Evolutionary conservation across 2,888 invertebrate species (phyloP).

Genomic region (Hirtodrosophila duncani): DNA sequence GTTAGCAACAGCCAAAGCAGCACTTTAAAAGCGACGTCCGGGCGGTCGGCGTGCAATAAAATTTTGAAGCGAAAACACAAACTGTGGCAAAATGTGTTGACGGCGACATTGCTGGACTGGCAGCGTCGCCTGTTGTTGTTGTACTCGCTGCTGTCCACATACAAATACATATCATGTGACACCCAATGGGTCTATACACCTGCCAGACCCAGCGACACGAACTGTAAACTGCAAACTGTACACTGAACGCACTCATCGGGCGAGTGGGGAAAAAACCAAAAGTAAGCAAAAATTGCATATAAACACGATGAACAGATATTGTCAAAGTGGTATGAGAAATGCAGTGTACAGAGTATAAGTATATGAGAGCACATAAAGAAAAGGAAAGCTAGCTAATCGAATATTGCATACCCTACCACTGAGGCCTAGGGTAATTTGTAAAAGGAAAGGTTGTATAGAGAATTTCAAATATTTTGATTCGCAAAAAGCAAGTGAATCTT

Average conservation of each 20-base stretch:
- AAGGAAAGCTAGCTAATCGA: no score
- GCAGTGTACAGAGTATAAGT: no score
- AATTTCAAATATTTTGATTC: no score
- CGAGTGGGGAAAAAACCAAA: slow-evolving; percentile 9
- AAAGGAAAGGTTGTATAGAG: no score
- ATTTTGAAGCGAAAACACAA: slow-evolving; percentile 15
- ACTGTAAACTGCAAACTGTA: neutral
- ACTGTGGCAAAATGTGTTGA: slow-evolving; percentile 13
- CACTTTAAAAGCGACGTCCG: no score
- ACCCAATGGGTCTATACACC: slow-evolving; percentile 1
- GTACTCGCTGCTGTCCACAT: neutral
- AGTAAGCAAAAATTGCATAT: slow-evolving; percentile 30
- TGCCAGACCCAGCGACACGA: slow-evolving; percentile 1
- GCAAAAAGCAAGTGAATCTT: no score
- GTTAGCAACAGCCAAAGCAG: no score
- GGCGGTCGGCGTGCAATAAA: no score
- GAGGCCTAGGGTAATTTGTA: no score
- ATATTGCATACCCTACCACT: no score
- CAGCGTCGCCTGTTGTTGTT: slow-evolving; percentile 1
- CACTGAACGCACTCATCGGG: neutral
- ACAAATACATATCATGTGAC: slow-evolving; percentile 7
- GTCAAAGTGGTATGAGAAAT: slow-evolving; percentile 23
- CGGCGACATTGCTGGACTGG: slow-evolving; percentile 5
- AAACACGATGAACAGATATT: slow-evolving; percentile 19
- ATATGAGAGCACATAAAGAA: no score